These are phyloP conservation scores for Hemibagrus wyckioides DNA, from an alignment of 2,113 vertebrate genomes.

Conservation along the genomic window DNA sequence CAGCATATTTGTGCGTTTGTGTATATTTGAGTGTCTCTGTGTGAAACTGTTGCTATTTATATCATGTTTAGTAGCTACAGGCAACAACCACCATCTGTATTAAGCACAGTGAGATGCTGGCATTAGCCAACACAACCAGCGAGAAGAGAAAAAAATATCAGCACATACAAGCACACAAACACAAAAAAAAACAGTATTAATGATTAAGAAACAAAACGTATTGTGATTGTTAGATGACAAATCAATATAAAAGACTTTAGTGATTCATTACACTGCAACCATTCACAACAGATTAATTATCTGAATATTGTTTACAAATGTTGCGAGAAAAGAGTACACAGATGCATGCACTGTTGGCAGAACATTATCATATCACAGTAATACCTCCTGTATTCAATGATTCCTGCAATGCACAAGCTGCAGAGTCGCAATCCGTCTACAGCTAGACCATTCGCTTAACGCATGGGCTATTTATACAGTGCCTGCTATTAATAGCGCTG, in stretches of 20 bases:
- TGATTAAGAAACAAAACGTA: background rate
- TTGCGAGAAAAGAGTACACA: background rate
- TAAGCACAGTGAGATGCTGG: conserved; percentile 20
- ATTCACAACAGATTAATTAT: background rate
- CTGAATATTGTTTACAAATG: background rate
- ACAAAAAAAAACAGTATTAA: conserved; percentile 2
- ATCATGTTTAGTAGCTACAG: conserved; percentile 49
- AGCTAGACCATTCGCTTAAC: conserved; percentile 41
- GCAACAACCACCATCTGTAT: conserved; percentile 57
- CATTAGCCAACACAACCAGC: conserved; percentile 20
- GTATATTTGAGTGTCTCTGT: conserved; percentile 1
- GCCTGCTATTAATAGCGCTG: conserved; percentile 50
- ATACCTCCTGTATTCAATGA: conserved; percentile 2
- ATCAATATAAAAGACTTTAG: background rate
- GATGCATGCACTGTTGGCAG: background rate
- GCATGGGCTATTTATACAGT: conserved; percentile 57
- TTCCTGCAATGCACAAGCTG: conserved; percentile 36
- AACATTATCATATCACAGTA: background rate
- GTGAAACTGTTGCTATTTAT: conserved; percentile 50
- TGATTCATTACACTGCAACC: conserved; percentile 1
- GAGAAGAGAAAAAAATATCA: conserved; percentile 17
- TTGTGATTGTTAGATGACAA: background rate
- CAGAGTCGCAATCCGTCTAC: conserved; percentile 39
- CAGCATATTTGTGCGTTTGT: conserved; percentile 56
- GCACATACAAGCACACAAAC: conserved; percentile 19